Base-by-base conservation (phyloP, 2,797 vertebrate genomes). In the Tragelaphus oryx region DNA sequence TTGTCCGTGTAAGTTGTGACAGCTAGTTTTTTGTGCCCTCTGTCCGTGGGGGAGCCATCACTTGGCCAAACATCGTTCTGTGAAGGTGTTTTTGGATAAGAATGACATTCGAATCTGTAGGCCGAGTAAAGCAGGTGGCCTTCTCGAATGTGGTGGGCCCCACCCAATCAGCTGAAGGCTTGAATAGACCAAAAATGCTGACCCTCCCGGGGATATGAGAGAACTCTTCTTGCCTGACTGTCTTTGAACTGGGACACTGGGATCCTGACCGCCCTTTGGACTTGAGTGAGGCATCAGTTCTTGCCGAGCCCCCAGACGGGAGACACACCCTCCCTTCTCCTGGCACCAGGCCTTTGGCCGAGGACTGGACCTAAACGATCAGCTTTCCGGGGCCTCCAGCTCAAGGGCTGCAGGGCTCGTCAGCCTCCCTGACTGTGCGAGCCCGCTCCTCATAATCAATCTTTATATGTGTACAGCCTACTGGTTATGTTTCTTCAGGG, bases 391-490 rank as follows among this genome's bases (percentile, higher is more conserved):
- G 54, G 8, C 16, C 28, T 44, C 62, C 50, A 8, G 33, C 33
- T 6, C 2, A 22, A 3, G 0, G 14, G 44, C 17, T 50, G 20
- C 14, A 46, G 13, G 30, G 8, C 44, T 3, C 4, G 22, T 20
- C 20, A 44, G 59, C 7, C 30, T 82, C 22, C 24, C 14, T 37
- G 17, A 1, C 9, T 4, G 10, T 1, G 0, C 0, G 13, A 24
- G 2, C 26, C 2, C 0, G 0, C 26, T 59, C 13, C 55, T 20
- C 0, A 16, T 16, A 1, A 1, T 7, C 20, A 14, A 1, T 26
- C 8, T 76, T 1, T 3, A 0, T 10, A 4, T 7, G 14, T 20
- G 41, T 55, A 3, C 28, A 2, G 17, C 1, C 26, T 1, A 0
- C 12, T 2, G 1, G 13, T 17, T 30, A 26, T 55, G 2, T n/a